Percentiles rank a stretch among this genome's conserved stretches.
Conservation (phyloP, 2,888 invertebrate genomes). For the Ennomos erosarius region DNA sequence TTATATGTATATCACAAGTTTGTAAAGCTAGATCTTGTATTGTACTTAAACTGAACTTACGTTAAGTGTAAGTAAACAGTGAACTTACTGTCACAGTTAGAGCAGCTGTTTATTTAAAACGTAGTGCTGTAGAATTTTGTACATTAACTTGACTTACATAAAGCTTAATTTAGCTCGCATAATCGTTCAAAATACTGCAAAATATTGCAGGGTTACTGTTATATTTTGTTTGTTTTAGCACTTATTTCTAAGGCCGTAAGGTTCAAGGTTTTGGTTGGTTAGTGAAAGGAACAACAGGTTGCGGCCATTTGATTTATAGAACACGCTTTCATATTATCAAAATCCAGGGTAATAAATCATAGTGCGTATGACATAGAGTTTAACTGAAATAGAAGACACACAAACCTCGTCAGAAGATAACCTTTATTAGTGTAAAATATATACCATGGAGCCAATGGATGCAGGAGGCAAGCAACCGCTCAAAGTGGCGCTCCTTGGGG, state of each 20-base stretch:
- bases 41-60: too few species aligned
- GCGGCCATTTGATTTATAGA: constrained; percentile 28
- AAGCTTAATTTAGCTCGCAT: constrained; percentile 2
- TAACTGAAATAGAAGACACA: too few species aligned
- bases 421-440: too few species aligned
- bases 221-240: not conserved
- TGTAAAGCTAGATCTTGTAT: too few species aligned
- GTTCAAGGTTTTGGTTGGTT: constrained; percentile 5
- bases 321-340: constrained; percentile 17
- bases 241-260: constrained; percentile 4
- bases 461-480: too few species aligned
- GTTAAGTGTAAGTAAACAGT: too few species aligned
- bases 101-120: constrained; percentile 15
- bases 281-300: constrained; percentile 20
- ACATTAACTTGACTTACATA: constrained; percentile 6
- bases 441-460: too few species aligned
- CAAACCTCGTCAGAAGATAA: too few species aligned
- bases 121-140: constrained; percentile 1
- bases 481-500: too few species aligned
- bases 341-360: constrained; percentile 19
- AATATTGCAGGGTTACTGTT: constrained; percentile 6
- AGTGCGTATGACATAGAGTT: too few species aligned
- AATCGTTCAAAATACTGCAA: constrained; percentile 7
- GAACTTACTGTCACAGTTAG: too few species aligned
- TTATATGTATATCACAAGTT: too few species aligned